phyloP scores from a whole-genome alignment of 2,888 invertebrate genomes.

The Ochropleura leucogaster region DNA sequence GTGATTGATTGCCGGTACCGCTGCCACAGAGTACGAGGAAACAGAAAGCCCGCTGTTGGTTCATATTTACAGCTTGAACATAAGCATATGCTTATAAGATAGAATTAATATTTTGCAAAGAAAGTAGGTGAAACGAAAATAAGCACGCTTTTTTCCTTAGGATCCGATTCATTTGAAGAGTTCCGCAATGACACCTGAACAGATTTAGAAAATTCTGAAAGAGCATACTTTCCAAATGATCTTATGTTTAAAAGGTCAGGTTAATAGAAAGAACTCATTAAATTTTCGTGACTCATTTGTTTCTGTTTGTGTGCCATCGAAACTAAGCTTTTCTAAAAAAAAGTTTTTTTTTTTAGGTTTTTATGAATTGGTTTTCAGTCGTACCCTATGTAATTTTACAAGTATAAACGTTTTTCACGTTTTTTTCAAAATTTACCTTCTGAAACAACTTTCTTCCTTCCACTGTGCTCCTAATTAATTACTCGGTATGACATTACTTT shows the following conservation, averaged over 20 bases:
- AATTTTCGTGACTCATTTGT: no score
- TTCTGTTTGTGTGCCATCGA: no score
- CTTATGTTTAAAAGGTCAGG: no score
- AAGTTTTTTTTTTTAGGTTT: no score
- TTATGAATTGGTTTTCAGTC: no score
- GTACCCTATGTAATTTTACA: neutral
- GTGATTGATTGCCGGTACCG: constrained; percentile 76
- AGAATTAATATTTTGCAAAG: neutral
- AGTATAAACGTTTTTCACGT: neutral
- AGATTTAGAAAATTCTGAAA: no score
- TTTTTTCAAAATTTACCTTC: constrained; percentile 22
- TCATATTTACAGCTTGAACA: neutral
- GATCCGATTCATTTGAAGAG: neutral
- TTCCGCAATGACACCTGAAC: no score
- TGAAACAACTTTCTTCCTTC: neutral
- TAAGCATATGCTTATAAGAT: neutral
- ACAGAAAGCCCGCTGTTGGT: constrained; percentile 18
- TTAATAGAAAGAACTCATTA: no score
- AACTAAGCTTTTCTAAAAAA: no score
- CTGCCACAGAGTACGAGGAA: neutral
- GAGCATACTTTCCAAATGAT: no score
- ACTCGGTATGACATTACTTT: constrained; percentile 63
- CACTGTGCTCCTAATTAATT: constrained; percentile 72
- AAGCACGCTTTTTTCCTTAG: neutral
- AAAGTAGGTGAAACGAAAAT: neutral